Evolutionary conservation across 1,140 invertebrate species (phyloP).

Genomic region (Diplogasteroides magnus): DNA sequence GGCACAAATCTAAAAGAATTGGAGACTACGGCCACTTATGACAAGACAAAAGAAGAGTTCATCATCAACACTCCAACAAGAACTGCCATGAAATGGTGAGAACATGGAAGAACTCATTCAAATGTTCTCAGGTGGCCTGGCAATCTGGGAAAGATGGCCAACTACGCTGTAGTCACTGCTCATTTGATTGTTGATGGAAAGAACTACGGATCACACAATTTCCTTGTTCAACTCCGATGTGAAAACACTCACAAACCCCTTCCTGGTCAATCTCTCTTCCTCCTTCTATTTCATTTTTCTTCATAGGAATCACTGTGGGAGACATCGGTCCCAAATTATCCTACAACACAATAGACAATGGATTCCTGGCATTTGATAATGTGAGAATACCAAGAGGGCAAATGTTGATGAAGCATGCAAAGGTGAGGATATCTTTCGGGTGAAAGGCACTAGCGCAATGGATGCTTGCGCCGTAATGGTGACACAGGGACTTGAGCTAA

Average conservation of each 20-base stretch:
- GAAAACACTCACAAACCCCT: conserved; percentile 78
- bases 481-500: too few species aligned
- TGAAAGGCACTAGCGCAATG: too few species aligned
- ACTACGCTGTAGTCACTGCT: conserved; percentile 79
- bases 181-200: conserved; percentile 77
- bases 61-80: conserved; percentile 78
- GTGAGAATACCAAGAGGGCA: conserved; percentile 71
- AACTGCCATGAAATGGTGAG: conserved; percentile 76
- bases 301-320: conserved; percentile 78
- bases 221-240: conserved; percentile 82
- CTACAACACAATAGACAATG: conserved; percentile 80
- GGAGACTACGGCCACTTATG: conserved; percentile 85
- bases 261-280: conserved; percentile 63
- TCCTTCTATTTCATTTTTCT: conserved; percentile 45
- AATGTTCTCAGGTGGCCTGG: conserved; percentile 60
- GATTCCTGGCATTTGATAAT: conserved; percentile 46
- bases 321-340: conserved; percentile 89
- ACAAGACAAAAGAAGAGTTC: conserved; percentile 76
- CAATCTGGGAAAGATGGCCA: conserved; percentile 76
- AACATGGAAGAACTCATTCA: neutral
- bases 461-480: too few species aligned
- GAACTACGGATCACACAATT: conserved; percentile 81
- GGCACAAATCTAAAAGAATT: conserved; percentile 83
- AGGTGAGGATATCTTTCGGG: too few species aligned
- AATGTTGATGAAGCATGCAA: conserved; percentile 88